Evolutionary conservation across 2,888 invertebrate genomes (phyloP).

Genomic region (Villa cingulata): DNA sequence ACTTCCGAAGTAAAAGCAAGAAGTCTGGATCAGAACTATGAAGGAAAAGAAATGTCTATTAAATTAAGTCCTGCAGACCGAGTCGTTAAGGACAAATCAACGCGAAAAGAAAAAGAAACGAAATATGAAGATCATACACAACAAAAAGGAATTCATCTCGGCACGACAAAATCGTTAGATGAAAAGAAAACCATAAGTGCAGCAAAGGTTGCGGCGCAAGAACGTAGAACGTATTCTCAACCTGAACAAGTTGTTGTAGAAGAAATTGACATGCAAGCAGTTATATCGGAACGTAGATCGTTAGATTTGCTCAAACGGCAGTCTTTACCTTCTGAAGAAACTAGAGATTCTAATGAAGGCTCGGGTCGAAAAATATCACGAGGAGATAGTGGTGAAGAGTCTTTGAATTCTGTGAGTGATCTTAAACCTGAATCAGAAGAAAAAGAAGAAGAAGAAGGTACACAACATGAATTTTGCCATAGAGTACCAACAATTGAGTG

Average conservation of each 20-base stretch:
- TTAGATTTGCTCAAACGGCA: conserved; percentile 46
- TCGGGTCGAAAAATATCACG: conserved; percentile 37
- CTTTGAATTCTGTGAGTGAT: conserved; percentile 51
- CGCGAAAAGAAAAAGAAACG: conserved; percentile 20
- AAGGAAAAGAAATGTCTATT: conserved; percentile 29
- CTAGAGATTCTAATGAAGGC: conserved; percentile 28
- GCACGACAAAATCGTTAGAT: conserved; percentile 36
- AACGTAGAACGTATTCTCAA: conserved; percentile 10
- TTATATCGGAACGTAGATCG: conserved; percentile 46
- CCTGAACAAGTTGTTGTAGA: conserved; percentile 26
- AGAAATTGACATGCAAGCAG: conserved; percentile 45
- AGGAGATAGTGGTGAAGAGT: conserved; percentile 51
- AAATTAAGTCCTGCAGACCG: conserved; percentile 26
- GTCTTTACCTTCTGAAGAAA: conserved; percentile 38
- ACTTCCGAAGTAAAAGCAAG: conserved; percentile 51
- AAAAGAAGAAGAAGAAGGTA: background rate
- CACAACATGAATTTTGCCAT: conserved; percentile 32
- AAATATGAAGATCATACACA: conserved; percentile 22
- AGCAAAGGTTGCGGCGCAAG: background rate
- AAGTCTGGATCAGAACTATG: conserved; percentile 52
- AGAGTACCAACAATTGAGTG: conserved; percentile 37
- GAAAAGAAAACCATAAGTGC: conserved; percentile 14
- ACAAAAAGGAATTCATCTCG: conserved; percentile 30
- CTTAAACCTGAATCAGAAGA: conserved; percentile 36
- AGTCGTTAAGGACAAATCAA: conserved; percentile 29